Evolutionary conservation across 2,797 vertebrate species (phyloP), one percentile per base, ranked within the genome.

Genomic region (Astyanax mexicanus): DNA sequence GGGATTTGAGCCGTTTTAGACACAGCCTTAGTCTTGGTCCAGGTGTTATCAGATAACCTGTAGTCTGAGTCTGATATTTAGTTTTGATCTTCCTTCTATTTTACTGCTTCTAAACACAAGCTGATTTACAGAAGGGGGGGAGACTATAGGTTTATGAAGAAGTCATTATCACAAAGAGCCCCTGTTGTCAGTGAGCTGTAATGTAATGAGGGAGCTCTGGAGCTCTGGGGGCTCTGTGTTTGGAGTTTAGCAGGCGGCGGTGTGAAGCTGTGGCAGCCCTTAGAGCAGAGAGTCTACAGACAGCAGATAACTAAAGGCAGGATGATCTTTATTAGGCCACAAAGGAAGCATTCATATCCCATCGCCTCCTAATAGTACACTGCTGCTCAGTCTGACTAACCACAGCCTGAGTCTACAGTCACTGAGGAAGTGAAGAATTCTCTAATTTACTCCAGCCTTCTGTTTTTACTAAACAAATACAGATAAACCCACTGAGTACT

Each of bases 161-260:
- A 71, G n/a, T 23, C 9, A 40, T 44, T 29, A 45, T 5, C 64
- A 68, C 25, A 78, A 19, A 78, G 49, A 73, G 47, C 8, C 3
- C 38, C 11, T 19, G 62, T 54, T 23, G 61, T 15, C 23, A 42
- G 19, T 42, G 15, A 69, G 17, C 35, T 17, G 52, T 70, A 57
- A 65, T 70, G 15, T 45, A 37, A 67, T 17, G 6, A 10, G 38
- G 8, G n/a, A 64, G n/a, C n/a, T n/a, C n/a, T n/a, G n/a, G n/a
- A 21, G 19, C 27, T 69, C 37, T 29, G 45, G 58, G 58, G 35
- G 19, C 58, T 40, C 37, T 4, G 19, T 7, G 23, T 65, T 65
- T 65, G 65, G 19, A 7, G 23, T 65, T 65, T 65, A 65, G 38
- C 58, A 62, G 35, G 58, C 17, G 40, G 54, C 38, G 7, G 13